Percentiles rank a stretch among this genome's conserved stretches.
These are phyloP conservation scores for Polylopha cassiicola DNA, from an alignment of 2,888 invertebrate species.

Conservation along the genomic window DNA sequence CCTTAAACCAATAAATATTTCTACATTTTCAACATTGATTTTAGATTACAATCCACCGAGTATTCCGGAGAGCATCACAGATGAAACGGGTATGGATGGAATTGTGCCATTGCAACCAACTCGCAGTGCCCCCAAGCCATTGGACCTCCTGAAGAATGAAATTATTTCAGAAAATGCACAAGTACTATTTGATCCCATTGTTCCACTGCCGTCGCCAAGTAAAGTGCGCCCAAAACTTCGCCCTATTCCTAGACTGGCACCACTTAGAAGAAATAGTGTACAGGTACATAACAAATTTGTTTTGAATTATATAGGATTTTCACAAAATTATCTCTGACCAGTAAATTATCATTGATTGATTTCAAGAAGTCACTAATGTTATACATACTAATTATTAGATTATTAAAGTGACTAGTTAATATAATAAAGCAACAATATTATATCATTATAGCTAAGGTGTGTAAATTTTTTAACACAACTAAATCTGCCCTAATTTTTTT, in stretches of 20 bases:
- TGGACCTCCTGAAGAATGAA: slow-evolving; percentile 59
- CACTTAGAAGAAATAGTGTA: slow-evolving; percentile 81
- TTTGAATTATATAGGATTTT: neutral
- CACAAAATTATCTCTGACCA: too few species aligned
- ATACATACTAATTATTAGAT: too few species aligned
- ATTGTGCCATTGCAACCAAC: slow-evolving; percentile 56
- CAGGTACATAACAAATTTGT: slow-evolving; percentile 46
- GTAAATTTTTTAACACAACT: too few species aligned
- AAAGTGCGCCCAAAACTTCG: slow-evolving; percentile 83
- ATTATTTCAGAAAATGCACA: slow-evolving; percentile 68
- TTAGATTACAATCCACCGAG: slow-evolving; percentile 55
- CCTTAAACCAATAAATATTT: too few species aligned
- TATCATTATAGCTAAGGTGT: too few species aligned
- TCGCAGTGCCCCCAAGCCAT: slow-evolving; percentile 47
- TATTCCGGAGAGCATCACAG: slow-evolving; percentile 48
- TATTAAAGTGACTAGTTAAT: too few species aligned
- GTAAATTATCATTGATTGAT: too few species aligned
- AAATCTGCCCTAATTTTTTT: too few species aligned
- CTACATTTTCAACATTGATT: slow-evolving; percentile 16
- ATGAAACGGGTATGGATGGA: slow-evolving; percentile 58
- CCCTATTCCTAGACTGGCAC: slow-evolving; percentile 80
- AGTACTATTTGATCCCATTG: slow-evolving; percentile 68
- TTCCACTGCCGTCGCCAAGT: slow-evolving; percentile 74
- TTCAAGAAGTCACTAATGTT: too few species aligned
- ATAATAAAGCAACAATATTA: too few species aligned